Base-by-base conservation (phyloP, 1,140 invertebrate genomes). In the Acyrthosiphon pisum region DNA sequence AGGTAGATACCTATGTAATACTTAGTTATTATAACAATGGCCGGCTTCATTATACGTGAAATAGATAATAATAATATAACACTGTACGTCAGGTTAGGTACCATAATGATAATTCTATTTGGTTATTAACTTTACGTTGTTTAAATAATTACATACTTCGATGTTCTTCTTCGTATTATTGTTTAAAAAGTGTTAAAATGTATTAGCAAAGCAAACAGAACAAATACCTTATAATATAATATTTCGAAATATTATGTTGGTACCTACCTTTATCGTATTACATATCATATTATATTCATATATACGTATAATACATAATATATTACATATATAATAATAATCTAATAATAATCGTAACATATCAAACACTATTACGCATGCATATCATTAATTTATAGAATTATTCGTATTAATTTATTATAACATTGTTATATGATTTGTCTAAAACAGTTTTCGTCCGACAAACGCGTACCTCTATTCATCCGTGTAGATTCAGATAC, bases 321-420 rank as follows among this genome's bases (percentile, higher is more conserved):
- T 90, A 56, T 18, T 50, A 50, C 8, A 50, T 50, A 18, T 50
- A 50, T 50, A 50, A 50, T 50, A 50, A 50, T 50, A 50, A 50
- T 41, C n/a, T 23, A 35, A 89, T 41, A 76, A 76, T 76, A 76
- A 76, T n/a, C 60, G 30, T 76, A 76, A 90, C 89, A 90, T 90
- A 90, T 90, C 89, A 90, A 60, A 56, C 68, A 90, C 53, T 60
- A 90, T 68, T 9, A 56, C 89, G 89, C 53, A 90, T 90, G 53
- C 89, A 90, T 90, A 90, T 90, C 89, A 95, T 48, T 30, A 87
- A 87, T 84, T 89, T 87, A 9, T 88, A 89, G 35, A 35, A 23
- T 53, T 89, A 89, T 89, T 56, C 11, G 22, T 89, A 37, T 41
- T 41, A 53, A 30, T 7, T 41, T 41, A 41, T 41, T 7, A 53